Base-by-base conservation (phyloP, 2,797 vertebrate genomes). In the Hybognathus amarus region DNA sequence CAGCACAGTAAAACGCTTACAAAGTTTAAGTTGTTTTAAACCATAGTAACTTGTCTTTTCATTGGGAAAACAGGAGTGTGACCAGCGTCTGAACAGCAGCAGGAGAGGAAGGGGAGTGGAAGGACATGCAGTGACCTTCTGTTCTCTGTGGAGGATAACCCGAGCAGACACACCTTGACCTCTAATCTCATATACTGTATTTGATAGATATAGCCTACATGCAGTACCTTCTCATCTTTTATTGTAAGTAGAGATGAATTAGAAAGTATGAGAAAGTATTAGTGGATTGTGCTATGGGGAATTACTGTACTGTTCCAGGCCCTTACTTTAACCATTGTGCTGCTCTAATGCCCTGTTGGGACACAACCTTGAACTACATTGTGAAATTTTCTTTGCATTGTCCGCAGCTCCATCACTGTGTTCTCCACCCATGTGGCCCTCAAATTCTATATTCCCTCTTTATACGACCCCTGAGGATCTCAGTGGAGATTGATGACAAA, bases 301-400 rank as follows among this genome's bases (percentile, higher is more conserved):
- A 87, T 89, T 92, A 91, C 79, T 85, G 88, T 92, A 91, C 79
- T 85, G 88, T 92, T 95, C 91, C 90, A 87, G 88, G 89, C 87
- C 85, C 80, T 81, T 89, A 86, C 86, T 84, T 89, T 88, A 88
- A 87, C 90, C 89, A 95, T 94, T 95, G 94, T 95, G 87, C 88
- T 85, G 88, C 86, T 91, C 83, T 92, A 91, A 90, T 91, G 90
- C 89, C 90, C 90, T 87, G 85, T 85, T 30, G 88, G 83, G 91
- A 92, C 92, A 91, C 89, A 92, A 91, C 94, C 94, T 94, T 95
- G 94, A 95, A 94, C 93, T 89, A 83, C 89, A 93, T 90, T 91
- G 90, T 91, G 82, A 91, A 86, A 88, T 76, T 85, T 84, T 63
- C 86, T 83, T 40, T 87, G 89, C 87, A 94, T 94, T 95, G 93